Conservation (phyloP, 2,888 invertebrate species). For the Himalopsyche tibetana region DNA sequence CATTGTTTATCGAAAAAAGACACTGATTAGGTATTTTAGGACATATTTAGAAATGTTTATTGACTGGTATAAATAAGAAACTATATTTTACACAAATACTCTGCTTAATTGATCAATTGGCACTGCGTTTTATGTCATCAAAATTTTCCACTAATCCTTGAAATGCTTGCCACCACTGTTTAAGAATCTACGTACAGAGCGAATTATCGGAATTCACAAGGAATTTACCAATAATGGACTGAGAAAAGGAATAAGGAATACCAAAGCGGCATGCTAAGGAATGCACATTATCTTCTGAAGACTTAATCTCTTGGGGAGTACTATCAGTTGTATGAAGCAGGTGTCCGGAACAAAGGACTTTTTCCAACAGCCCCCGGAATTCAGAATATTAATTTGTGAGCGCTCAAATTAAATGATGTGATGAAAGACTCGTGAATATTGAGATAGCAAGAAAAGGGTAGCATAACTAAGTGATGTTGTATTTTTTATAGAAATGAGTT, state of each 20-base stretch:
- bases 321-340: slow-evolving; percentile 14
- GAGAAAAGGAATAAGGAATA: slow-evolving; percentile 47
- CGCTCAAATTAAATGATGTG: slow-evolving; percentile 28
- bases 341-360: slow-evolving; percentile 48
- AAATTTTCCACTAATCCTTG: background rate
- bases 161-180: slow-evolving; percentile 22
- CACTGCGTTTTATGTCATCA: background rate
- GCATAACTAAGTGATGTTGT: background rate
- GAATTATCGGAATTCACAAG: slow-evolving; percentile 61
- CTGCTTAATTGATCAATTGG: background rate
- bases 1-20: no score
- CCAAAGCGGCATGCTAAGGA: slow-evolving; percentile 60
- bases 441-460: background rate
- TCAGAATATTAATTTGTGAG: slow-evolving; percentile 60
- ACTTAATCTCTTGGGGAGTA: slow-evolving; percentile 57
- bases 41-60: no score
- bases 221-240: slow-evolving; percentile 65
- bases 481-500: background rate
- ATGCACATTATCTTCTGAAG: slow-evolving; percentile 63
- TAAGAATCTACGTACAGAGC: slow-evolving; percentile 41
- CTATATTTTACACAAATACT: background rate
- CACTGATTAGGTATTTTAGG: no score
- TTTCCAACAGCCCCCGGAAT: slow-evolving; percentile 55
- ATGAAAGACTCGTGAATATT: slow-evolving; percentile 14
- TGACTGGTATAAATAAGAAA: background rate